Conservation (phyloP, 2,888 invertebrate genomes). For the Gymnoscelis rufifasciata region DNA sequence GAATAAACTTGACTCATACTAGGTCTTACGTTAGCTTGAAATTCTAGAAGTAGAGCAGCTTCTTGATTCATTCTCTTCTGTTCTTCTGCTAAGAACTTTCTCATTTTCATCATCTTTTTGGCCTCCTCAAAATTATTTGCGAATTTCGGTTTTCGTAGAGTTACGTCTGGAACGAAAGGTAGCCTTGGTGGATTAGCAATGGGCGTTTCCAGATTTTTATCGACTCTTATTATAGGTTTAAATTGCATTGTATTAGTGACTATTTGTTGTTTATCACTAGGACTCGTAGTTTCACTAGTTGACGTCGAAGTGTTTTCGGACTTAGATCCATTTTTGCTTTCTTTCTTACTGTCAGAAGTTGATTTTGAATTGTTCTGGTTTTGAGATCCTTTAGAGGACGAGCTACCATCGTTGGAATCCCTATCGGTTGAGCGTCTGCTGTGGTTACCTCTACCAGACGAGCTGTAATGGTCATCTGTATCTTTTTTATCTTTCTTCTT, state of each 20-base stretch:
- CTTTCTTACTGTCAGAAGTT: conserved; percentile 55
- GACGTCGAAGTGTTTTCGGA: conserved; percentile 69
- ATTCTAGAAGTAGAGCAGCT: conserved; percentile 67
- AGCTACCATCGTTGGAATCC: conserved; percentile 87
- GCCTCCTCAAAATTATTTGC: conserved; percentile 84
- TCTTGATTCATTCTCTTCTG: conserved; percentile 78
- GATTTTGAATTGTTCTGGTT: conserved; percentile 55
- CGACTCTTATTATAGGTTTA: conserved; percentile 58
- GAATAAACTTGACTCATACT: conserved; percentile 72
- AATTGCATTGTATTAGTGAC: conserved; percentile 39
- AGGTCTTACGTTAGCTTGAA: conserved; percentile 71
- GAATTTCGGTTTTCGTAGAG: conserved; percentile 82
- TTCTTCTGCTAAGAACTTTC: conserved; percentile 81
- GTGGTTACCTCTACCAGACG: conserved; percentile 81
- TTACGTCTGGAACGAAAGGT: conserved; percentile 69
- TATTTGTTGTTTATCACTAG: conserved; percentile 68
- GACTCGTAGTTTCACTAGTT: conserved; percentile 71
- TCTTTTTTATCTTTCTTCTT: conserved; percentile 75
- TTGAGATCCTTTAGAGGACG: conserved; percentile 69
- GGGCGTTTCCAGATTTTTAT: conserved; percentile 60
- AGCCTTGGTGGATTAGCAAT: conserved; percentile 56
- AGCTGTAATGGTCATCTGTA: conserved; percentile 85
- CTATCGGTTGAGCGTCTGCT: conserved; percentile 86
- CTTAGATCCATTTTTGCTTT: conserved; percentile 65
- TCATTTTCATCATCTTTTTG: conserved; percentile 81